phyloP scores from a whole-genome alignment of 2,888 invertebrate species.

The Eristalinus sepulchralis region DNA sequence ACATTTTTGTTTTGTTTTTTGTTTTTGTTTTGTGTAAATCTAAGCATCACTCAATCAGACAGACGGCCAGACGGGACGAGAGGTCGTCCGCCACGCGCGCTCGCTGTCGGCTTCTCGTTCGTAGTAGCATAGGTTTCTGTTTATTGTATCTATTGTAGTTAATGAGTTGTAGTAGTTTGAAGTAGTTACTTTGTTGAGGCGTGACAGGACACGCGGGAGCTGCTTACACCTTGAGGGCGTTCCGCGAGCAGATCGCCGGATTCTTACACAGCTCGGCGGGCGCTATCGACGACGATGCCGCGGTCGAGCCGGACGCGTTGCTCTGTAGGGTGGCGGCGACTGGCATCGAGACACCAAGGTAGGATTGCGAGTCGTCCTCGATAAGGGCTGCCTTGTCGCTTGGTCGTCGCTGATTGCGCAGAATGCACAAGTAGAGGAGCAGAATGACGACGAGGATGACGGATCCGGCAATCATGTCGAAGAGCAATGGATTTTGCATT shows the following conservation, averaged over 20 bases:
- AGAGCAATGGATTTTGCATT: conserved; percentile 75
- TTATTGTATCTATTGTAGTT: conserved; percentile 62
- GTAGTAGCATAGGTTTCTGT: conserved; percentile 64
- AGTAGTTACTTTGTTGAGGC: conserved; percentile 53
- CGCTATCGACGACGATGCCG: conserved; percentile 54
- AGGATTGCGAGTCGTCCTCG: conserved; percentile 73
- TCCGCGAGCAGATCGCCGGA: conserved; percentile 73
- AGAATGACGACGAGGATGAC: conserved; percentile 73
- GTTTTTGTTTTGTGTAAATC: conserved; percentile 49
- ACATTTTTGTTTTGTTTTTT: neutral
- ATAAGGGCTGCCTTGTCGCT: conserved; percentile 75
- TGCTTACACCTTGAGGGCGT: conserved; percentile 74
- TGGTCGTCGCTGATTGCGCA: conserved; percentile 72
- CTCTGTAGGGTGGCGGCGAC: conserved; percentile 60
- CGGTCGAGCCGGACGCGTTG: conserved; percentile 34
- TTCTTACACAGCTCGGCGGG: conserved; percentile 72
- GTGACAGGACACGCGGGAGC: conserved; percentile 12
- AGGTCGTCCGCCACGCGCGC: neutral
- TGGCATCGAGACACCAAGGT: conserved; percentile 72
- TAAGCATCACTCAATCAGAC: conserved; percentile 66
- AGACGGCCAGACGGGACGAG: conserved; percentile 14
- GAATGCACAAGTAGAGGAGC: conserved; percentile 73
- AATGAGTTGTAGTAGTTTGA: conserved; percentile 37
- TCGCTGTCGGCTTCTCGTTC: conserved; percentile 62
- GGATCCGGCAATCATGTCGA: conserved; percentile 74